Percentiles rank a stretch among this genome's conserved stretches.
phyloP scores from a whole-genome alignment of 2,797 vertebrate genomes.

The Lithobates pipiens region DNA sequence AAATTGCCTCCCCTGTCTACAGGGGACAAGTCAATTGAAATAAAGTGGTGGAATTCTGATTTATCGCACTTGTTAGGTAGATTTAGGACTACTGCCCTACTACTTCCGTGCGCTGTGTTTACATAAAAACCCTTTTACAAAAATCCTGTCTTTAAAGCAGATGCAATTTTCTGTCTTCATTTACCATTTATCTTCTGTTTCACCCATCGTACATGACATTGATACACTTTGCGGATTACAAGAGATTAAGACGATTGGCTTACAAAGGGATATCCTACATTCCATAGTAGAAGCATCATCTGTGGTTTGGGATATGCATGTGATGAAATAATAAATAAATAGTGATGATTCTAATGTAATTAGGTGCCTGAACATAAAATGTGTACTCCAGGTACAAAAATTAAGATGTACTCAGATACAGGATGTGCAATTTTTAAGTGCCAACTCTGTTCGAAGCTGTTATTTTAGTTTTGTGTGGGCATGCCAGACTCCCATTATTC shows the following conservation, averaged over 20 bases:
- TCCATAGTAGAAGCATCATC: neutral
- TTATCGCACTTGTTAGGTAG: neutral
- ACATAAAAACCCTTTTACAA: slow-evolving; percentile 25
- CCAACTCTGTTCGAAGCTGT: too few species aligned
- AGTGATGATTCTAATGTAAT: neutral
- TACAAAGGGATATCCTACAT: neutral
- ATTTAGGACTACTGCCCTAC: neutral
- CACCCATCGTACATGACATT: slow-evolving; percentile 1
- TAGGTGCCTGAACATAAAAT: too few species aligned
- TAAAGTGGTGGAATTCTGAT: neutral
- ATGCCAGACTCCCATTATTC: too few species aligned
- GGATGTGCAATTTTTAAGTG: too few species aligned
- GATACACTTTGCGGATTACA: slow-evolving; percentile 7
- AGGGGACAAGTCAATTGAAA: neutral
- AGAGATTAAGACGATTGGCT: slow-evolving; percentile 13
- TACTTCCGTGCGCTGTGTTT: slow-evolving; percentile 3
- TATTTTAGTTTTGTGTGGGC: too few species aligned
- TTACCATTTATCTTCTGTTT: slow-evolving; percentile 14
- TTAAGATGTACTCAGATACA: too few species aligned
- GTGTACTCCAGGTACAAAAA: too few species aligned
- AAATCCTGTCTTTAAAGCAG: neutral
- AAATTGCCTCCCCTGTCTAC: too few species aligned
- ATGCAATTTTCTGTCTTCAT: neutral
- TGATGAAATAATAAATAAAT: neutral
- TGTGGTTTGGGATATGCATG: neutral